Conservation (phyloP, 2,888 invertebrate species). For the Colletes collaris region DNA sequence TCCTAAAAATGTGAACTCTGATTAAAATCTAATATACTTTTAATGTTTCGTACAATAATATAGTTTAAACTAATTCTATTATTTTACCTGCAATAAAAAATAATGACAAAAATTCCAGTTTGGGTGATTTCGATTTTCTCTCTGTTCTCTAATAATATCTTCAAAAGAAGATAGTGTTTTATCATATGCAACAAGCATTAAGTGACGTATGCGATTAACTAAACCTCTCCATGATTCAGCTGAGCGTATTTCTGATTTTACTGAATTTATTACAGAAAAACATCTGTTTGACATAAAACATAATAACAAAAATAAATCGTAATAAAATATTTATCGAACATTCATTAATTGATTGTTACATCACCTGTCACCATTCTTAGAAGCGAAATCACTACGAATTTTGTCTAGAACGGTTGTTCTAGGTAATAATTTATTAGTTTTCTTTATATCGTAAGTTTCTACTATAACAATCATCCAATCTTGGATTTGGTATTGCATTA, state of each 20-base stretch:
- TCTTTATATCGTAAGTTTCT: constrained; percentile 95
- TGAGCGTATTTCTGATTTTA: constrained; percentile 93
- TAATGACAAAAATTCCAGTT: constrained; percentile 98
- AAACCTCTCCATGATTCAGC: constrained; percentile 96
- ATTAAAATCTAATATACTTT: constrained; percentile 14
- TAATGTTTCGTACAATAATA: constrained; percentile 12
- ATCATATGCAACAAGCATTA: constrained; percentile 94
- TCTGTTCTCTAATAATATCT: constrained; percentile 93
- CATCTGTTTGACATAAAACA: constrained; percentile 85
- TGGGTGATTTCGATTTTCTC: constrained; percentile 94
- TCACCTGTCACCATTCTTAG: constrained; percentile 91
- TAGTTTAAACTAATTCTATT: constrained; percentile 15
- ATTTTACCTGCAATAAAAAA: constrained; percentile 92
- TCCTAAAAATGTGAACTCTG: constrained; percentile 86
- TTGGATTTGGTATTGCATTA: constrained; percentile 89
- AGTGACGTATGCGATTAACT: constrained; percentile 91
- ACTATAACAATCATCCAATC: constrained; percentile 98
- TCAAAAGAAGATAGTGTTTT: constrained; percentile 93
- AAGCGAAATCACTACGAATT: constrained; percentile 96
- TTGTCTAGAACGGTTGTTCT: constrained; percentile 97
- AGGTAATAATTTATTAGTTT: constrained; percentile 95
- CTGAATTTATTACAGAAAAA: constrained; percentile 95
- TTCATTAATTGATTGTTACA: constrained; percentile 30
- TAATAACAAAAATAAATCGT: not conserved
- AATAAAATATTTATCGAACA: not conserved